Base-by-base conservation (phyloP, 1,140 invertebrate genomes). In the Helicorthomorpha holstii region DNA sequence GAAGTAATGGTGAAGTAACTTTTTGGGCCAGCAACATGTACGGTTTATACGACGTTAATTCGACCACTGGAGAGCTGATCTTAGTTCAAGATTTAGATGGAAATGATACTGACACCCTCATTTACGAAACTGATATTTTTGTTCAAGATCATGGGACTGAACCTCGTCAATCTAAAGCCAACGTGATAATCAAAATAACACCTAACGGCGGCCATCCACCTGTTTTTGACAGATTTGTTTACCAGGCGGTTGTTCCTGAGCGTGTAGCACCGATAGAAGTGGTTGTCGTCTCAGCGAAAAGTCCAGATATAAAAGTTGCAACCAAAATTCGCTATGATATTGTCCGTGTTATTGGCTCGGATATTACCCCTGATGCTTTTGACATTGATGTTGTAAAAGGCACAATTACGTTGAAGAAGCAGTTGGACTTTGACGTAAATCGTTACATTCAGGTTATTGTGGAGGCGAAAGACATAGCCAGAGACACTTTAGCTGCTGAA, bases 291-390 rank as follows among this genome's bases (percentile, higher is more conserved):
- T 26, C 3, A 21, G 51, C 27, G 2, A 14, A 19, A 3, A 34
- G 7, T 12, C 25, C 24, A 7, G 51, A 48, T 21, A 22, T 4
- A 26, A 22, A 21, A 3, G 45, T 27, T 22, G 16, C 24, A 22
- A 26, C n/a, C 24, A 7, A 25, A 7, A 12, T 48, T 2, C 25
- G 44, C 7, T 51, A 51, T 22, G 3, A 26, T 3, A 27, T 52
- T 19, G 45, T 22, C 3, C 25, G 34, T 4, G 22, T n/a, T 2
- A 29, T 29, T 14, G 80, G 80, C 0, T 85, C 84, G 0, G 91
- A 92, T 63, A 73, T 84, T 42, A 77, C 81, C 53, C n/a, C n/a
- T n/a, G 87, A 91, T 61, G 80, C 83, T 0, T 93, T 93, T 63
- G 80, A 82, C 56, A 82, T 93, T 27, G 86, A 93, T 61, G 73